phyloP scores from a whole-genome alignment of 2,888 invertebrate genomes.

The Prosopocoilus inquinatus region DNA sequence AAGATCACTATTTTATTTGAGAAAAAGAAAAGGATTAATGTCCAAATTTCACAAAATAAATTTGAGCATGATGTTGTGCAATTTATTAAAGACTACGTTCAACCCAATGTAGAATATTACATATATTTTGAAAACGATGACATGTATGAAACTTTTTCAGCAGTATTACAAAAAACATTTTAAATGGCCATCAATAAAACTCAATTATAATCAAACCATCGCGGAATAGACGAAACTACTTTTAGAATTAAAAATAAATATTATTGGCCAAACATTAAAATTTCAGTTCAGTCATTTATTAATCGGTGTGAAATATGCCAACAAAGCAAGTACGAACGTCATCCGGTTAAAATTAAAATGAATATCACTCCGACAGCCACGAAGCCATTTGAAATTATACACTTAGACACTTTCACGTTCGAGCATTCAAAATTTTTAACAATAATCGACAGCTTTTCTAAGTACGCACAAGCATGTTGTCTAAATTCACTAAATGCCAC shows the following conservation, averaged over 20 bases:
- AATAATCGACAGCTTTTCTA: not conserved
- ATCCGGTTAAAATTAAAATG: not conserved
- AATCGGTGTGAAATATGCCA: conserved; percentile 2
- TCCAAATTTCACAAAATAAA: no score
- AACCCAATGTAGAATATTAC: not conserved
- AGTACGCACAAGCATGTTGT: not conserved
- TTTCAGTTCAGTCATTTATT: not conserved
- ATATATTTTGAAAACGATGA: not conserved
- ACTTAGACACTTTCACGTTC: not conserved
- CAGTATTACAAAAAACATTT: conserved; percentile 5
- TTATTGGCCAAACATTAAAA: conserved; percentile 12
- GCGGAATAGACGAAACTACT: conserved; percentile 17
- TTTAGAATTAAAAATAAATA: conserved; percentile 10
- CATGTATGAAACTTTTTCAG: not conserved
- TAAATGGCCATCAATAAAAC: conserved; percentile 8
- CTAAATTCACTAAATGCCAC: no score
- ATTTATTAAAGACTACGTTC: no score
- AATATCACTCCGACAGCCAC: not conserved
- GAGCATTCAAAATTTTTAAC: no score
- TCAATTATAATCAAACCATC: conserved; percentile 18
- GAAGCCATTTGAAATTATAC: not conserved
- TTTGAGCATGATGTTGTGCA: no score
- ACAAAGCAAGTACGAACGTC: not conserved
- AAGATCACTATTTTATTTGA: no score
- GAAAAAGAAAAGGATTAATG: no score